Percentiles rank a stretch among this genome's conserved stretches.
Evolutionary conservation across 2,888 invertebrate genomes (phyloP).

Genomic region (Philopedon plagiatum): DNA sequence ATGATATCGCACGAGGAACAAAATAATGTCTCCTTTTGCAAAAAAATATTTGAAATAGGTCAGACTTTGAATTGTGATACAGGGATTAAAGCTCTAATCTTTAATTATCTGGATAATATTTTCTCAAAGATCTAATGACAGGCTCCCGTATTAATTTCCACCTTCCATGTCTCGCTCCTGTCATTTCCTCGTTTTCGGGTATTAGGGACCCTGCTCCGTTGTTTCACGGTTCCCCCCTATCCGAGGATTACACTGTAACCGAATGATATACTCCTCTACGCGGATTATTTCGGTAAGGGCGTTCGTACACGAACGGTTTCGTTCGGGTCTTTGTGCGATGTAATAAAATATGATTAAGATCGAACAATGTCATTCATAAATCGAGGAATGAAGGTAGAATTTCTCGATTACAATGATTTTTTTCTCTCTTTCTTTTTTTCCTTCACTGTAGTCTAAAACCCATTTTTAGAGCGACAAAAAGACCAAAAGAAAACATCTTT

Average conservation of each 20-base stretch:
- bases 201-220: constrained; percentile 28
- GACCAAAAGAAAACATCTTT: too few relatives aligned
- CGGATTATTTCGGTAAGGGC: constrained; percentile 24
- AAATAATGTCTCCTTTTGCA: too few relatives aligned
- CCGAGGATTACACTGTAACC: constrained; percentile 19
- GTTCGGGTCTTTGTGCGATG: background rate
- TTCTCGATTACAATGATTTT: too few relatives aligned
- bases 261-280: constrained; percentile 32
- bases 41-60: too few relatives aligned
- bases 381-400: too few relatives aligned
- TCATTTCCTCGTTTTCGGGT: constrained; percentile 37
- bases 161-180: constrained; percentile 27
- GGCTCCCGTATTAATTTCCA: constrained; percentile 24
- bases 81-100: background rate
- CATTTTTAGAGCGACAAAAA: too few relatives aligned
- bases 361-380: too few relatives aligned
- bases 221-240: constrained; percentile 24
- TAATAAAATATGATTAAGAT: too few relatives aligned
- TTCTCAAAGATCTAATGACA: constrained; percentile 17
- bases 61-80: too few relatives aligned
- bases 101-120: constrained; percentile 7
- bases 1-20: too few relatives aligned
- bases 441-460: too few relatives aligned
- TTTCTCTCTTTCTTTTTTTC: too few relatives aligned
- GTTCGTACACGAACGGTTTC: constrained; percentile 5